These are phyloP conservation scores for Drosophila mayaguana DNA, from an alignment of 2,888 invertebrate species.

Conservation along the genomic window DNA sequence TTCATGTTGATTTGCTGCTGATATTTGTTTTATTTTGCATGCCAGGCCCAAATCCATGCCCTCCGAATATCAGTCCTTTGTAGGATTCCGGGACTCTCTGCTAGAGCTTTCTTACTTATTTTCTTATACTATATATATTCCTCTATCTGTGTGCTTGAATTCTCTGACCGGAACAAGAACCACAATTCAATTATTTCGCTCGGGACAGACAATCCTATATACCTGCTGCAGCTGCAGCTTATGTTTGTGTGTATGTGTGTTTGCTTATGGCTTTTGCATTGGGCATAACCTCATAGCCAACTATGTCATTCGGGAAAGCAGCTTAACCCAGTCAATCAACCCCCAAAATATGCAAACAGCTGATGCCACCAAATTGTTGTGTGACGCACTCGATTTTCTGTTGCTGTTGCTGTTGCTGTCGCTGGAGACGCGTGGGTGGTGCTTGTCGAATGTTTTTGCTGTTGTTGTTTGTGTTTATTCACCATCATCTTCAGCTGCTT, in stretches of 20 bases:
- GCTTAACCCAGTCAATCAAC: slow-evolving; percentile 10
- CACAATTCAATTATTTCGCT: slow-evolving; percentile 42
- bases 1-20: no score
- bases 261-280: background rate
- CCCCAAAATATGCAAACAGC: slow-evolving; percentile 10
- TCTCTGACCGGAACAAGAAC: background rate
- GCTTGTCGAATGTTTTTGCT: background rate
- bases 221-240: background rate
- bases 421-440: slow-evolving; percentile 27
- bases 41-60: no score
- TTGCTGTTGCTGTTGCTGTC: background rate
- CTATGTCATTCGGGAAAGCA: slow-evolving; percentile 8
- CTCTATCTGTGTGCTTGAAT: no score
- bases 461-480: slow-evolving; percentile 4
- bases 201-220: background rate
- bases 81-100: no score
- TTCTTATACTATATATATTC: no score
- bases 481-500: background rate
- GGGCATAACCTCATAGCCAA: slow-evolving; percentile 12
- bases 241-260: background rate
- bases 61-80: no score
- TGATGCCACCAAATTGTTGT: slow-evolving; percentile 26
- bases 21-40: no score
- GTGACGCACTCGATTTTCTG: slow-evolving; percentile 40
- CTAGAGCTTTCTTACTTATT: no score